These are phyloP conservation scores for Spilarctia lutea DNA, from an alignment of 2,888 invertebrate genomes.

Conservation along the genomic window DNA sequence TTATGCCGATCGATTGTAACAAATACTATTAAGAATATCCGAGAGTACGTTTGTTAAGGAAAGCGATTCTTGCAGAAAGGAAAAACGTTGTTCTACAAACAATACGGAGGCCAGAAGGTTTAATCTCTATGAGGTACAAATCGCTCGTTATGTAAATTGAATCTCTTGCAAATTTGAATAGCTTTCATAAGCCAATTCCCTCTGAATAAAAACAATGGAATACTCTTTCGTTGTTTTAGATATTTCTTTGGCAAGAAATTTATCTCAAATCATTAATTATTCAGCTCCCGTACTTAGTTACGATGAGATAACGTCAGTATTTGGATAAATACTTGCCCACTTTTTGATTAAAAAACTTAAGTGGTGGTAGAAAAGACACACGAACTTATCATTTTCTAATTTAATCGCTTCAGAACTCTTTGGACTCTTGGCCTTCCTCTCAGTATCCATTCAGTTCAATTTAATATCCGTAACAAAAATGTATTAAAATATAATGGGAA, in stretches of 20 bases:
- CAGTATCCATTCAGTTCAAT: background rate
- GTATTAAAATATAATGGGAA: background rate
- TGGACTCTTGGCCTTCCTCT: background rate
- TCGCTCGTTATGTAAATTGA: conserved; percentile 85
- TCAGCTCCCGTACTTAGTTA: conserved; percentile 54
- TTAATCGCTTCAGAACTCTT: background rate
- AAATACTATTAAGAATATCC: conserved; percentile 57
- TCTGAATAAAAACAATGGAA: conserved; percentile 80
- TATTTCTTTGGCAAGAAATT: conserved; percentile 64
- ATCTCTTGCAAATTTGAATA: conserved; percentile 84
- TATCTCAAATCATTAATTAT: conserved; percentile 66
- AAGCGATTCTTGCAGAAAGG: conserved; percentile 58
- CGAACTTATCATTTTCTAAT: background rate
- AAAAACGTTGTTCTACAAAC: conserved; percentile 69
- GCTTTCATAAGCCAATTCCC: conserved; percentile 82
- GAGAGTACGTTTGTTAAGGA: conserved; percentile 55
- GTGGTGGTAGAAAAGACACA: background rate
- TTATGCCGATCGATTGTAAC: conserved; percentile 55
- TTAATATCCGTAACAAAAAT: background rate
- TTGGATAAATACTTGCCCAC: conserved; percentile 27
- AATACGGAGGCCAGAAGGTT: conserved; percentile 68
- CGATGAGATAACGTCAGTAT: conserved; percentile 42
- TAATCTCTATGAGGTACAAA: conserved; percentile 81
- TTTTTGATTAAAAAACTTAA: conserved; percentile 21
- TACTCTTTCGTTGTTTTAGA: conserved; percentile 72